Evolutionary conservation across 92 coral and sea anemone genomes (phyloP), one percentile per base, ranked within the genome.

Genomic region (Siderastrea radians): DNA sequence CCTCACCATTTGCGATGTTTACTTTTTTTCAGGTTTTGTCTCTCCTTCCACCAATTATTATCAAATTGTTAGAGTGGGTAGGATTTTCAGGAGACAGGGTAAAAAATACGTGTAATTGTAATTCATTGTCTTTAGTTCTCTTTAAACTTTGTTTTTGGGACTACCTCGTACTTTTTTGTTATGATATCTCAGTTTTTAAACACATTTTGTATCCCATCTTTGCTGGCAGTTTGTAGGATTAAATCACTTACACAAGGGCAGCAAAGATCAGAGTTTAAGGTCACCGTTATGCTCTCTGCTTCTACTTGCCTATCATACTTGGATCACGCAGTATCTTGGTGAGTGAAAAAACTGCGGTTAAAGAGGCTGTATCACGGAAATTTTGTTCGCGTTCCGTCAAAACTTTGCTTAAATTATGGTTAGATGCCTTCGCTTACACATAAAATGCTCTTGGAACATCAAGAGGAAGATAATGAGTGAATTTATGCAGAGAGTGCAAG

Each of bases 31-130:
- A 88, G 92, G 88, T 88, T 54, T 88, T 82, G 38, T 88, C 86
- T 9, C 77, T 88, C 53, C 89, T 88, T 88, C 99, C 99, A 13
- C 74, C 98, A 13, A 95, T 92, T 79, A 84, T 96, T 51, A 83
- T 96, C 71, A 91, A 89, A 90, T 58, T 95, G 78, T 78, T 96
- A 74, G 99, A 96, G 82, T 96, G 92, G 86, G 92, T 96, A 89
- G 99, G 99, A 17, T 96, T 96, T 77, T 96, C 99, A 51, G 99
- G 99, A 58, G 99, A 96, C 78, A 93, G 94, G 95, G 99, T 94
- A 26, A 26, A 26, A 26, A 83, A 57, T 84, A 77, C 6, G 38
- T 26, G 0, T 26, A 26, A 26, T 26, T 26, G 38, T 26, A 26
- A 26, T 26, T 26, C 38, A 26, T 26, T 26, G 38, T 26, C 38